These are phyloP conservation scores for Gerosis bhagava DNA, from an alignment of 2,888 invertebrate genomes.

Conservation along the genomic window DNA sequence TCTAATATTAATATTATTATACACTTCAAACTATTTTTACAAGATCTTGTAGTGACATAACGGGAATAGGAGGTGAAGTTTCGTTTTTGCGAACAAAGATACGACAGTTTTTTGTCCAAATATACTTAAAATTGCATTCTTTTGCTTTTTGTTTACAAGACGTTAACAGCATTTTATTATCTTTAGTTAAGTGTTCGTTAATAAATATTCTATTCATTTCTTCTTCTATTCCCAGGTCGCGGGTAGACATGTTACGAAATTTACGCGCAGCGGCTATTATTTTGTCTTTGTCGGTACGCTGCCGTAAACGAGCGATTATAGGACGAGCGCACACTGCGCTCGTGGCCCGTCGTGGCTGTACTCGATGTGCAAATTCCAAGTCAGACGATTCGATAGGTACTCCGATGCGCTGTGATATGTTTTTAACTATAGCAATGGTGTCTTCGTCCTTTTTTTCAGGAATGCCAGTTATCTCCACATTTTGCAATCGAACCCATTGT, in stretches of 20 bases:
- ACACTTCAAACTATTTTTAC: neutral
- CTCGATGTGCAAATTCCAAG: slow-evolving; percentile 27
- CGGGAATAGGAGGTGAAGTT: slow-evolving; percentile 6
- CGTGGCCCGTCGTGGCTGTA: slow-evolving; percentile 12
- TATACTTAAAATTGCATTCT: slow-evolving; percentile 16
- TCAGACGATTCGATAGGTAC: slow-evolving; percentile 14
- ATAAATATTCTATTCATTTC: slow-evolving; percentile 14
- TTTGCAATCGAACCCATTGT: slow-evolving; percentile 26
- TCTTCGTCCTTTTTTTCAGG: slow-evolving; percentile 20
- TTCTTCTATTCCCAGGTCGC: slow-evolving; percentile 9
- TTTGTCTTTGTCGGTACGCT: slow-evolving; percentile 5
- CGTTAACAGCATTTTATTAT: slow-evolving; percentile 9
- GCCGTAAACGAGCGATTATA: slow-evolving; percentile 7
- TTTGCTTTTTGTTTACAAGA: slow-evolving; percentile 12
- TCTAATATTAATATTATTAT: too few relatives aligned
- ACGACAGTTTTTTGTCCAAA: slow-evolving; percentile 22
- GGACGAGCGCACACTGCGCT: slow-evolving; percentile 5
- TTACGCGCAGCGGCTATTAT: slow-evolving; percentile 13
- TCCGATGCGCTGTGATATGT: slow-evolving; percentile 15
- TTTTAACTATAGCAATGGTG: slow-evolving; percentile 13
- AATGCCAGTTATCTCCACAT: slow-evolving; percentile 25
- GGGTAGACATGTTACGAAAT: neutral
- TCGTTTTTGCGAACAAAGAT: slow-evolving; percentile 17
- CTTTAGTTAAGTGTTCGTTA: slow-evolving; percentile 19
- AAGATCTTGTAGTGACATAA: neutral